Evolutionary conservation across 2,113 vertebrate species (phyloP), one percentile per base, ranked within the genome.

Genomic region (Scytalopus superciliaris): DNA sequence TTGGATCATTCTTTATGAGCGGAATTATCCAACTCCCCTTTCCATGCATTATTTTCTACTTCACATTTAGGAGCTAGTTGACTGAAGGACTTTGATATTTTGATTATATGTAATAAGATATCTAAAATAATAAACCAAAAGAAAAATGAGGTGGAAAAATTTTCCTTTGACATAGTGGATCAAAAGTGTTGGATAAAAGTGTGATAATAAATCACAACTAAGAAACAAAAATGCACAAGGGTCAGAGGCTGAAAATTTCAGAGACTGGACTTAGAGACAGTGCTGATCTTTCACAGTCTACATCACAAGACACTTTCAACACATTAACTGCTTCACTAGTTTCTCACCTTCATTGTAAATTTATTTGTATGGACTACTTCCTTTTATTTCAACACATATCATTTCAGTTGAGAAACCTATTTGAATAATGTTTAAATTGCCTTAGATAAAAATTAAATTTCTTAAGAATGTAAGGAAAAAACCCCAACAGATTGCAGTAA

Each of bases 401-500:
- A 40, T 80, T 68, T 64, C 33, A 63, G 17, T 22, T 80, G 37
- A 88, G 55, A 82, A 87, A 82, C 0, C 0, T 19, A 70, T 49
- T 47, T 69, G 7, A 85, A 78, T 56, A 72, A 53, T 16, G 67
- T 82, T 42, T 12, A 16, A 64, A 35, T 69, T 87, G 8, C n/a
- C 13, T 53, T 66, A 44, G 28, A 27, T 49, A 44, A 62, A 75
- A 82, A 69, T 19, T 33, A 16, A 70, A 56, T 44, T 67, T 67
- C 25, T 70, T 59, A 28, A 76, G 14, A 82, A 78, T 53, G 3
- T 53, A 50, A 80, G 35, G 14, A 59, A 72, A 75, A 82, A 74
- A 8, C 0, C 0, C 1, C 13, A 30, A 16, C 3, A 42, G 2
- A 47, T 50, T 45, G 7, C 1, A 68, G 2, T 7, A 45, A 63